Evolutionary conservation across 2,888 invertebrate species (phyloP), one percentile per base, ranked within the genome.

Genomic region (Drosophila quasianomalipes): DNA sequence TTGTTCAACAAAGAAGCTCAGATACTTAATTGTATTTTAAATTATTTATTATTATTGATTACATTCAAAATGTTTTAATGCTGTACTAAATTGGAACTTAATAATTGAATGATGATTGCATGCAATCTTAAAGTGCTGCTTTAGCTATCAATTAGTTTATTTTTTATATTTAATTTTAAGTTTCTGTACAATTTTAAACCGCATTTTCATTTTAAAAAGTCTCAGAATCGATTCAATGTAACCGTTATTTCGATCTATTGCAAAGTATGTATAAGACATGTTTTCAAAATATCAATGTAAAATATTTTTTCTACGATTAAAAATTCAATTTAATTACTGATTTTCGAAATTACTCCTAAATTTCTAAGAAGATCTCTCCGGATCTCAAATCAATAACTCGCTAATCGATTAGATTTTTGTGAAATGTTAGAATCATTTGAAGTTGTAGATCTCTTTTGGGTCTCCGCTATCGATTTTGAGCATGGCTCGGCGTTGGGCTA

Each of bases 401-500:
- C 16, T 26, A 16, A 26, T 47, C 26, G 26, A 47, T 16, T 4
- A 0, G 26, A 47, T 47, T 16, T 28, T 51, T 26, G 51, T 16
- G 19, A 51, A 28, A n/a, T 30, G 1, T 12, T 52, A 6, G 6
- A 52, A 30, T 6, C 12, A 30, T 52, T 52, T 30, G 6, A 28
- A 12, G 19, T 58, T 41, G 9, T 12, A 22, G 39, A 30, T 30
- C 10, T n/a, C 14, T n/a, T 30, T n/a, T 47, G 22, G 14, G 22
- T 47, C 47, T 4, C 16, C 9, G 26, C 26, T 9, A 26, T 47
- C 22, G 35, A 6, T 3, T 35, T 58, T 70, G n/a, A n/a, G 37
- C 31, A 26, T 70, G 65, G 44, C 35, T 70, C 72, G 69, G 70
- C 78, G 75, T 74, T 72, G 72, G 75, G 69, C 84, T 81, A 91